Percentiles rank a stretch among this genome's conserved stretches.
Conservation (phyloP, 2,113 vertebrate genomes). For the Pseudolaguvia tuberculata region DNA sequence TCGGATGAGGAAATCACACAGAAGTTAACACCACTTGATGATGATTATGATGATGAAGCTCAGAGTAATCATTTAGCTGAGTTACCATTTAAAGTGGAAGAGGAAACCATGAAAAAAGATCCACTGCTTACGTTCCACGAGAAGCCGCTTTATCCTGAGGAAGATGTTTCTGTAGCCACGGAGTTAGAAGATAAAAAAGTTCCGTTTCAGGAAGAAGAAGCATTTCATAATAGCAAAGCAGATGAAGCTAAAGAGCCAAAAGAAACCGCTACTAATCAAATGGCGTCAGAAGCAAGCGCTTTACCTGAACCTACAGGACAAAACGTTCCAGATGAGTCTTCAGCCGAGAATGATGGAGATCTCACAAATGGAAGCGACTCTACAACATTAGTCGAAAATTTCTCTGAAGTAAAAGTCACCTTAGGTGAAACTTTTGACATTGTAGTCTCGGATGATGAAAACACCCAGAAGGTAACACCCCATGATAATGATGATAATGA, state of each 20-base stretch:
- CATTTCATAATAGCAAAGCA: conserved; percentile 22
- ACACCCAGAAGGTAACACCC: conserved; percentile 72
- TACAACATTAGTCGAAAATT: conserved; percentile 65
- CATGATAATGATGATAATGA: conserved; percentile 52
- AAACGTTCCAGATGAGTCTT: conserved; percentile 59
- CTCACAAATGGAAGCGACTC: conserved; percentile 58
- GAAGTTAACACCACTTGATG: conserved; percentile 66
- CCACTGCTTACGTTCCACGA: conserved; percentile 66
- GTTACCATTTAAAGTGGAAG: conserved; percentile 44
- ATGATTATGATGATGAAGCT: conserved; percentile 60
- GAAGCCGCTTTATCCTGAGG: conserved; percentile 23
- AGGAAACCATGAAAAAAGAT: conserved; percentile 57
- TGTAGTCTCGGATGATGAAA: conserved; percentile 75
- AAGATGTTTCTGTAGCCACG: conserved; percentile 22
- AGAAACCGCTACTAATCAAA: conserved; percentile 42
- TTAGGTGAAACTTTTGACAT: conserved; percentile 82
- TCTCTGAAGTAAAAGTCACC: conserved; percentile 75
- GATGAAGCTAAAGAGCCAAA: conserved; percentile 21
- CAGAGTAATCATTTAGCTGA: conserved; percentile 48
- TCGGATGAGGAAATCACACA: conserved; percentile 78
- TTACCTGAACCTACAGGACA: conserved; percentile 56
- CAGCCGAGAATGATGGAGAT: conserved; percentile 46
- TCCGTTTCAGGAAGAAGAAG: conserved; percentile 40
- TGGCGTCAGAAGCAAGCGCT: conserved; percentile 49
- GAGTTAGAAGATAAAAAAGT: conserved; percentile 42